Conservation (phyloP, 2,113 vertebrate species). For the Myanophis thanlyinensis region DNA sequence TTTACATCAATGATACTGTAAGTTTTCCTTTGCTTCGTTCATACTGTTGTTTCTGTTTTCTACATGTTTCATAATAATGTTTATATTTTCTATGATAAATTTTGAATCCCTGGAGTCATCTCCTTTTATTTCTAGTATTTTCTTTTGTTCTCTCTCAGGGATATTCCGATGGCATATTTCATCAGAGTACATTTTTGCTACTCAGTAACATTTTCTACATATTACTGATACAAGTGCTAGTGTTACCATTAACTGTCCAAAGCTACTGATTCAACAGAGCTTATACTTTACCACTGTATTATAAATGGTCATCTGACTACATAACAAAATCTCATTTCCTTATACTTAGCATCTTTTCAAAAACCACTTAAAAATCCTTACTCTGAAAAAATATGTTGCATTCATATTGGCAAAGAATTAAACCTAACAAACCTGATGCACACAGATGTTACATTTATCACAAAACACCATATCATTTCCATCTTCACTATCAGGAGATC, state of each 20-base stretch:
- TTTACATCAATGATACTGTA: neutral
- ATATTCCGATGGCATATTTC: neutral
- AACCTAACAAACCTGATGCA: constrained; percentile 85
- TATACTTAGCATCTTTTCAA: neutral
- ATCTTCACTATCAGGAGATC: constrained; percentile 95
- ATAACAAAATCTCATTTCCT: neutral
- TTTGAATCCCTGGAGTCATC: neutral
- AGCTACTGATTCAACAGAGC: neutral
- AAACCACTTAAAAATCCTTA: neutral
- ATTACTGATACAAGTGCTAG: neutral
- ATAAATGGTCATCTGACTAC: neutral
- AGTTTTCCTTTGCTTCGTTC: neutral
- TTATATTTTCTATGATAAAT: neutral
- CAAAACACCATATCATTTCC: constrained; percentile 99
- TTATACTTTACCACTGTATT: neutral
- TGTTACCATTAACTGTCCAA: neutral
- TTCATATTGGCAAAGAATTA: neutral
- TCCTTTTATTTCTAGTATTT: neutral
- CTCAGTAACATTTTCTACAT: neutral
- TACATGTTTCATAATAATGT: neutral
- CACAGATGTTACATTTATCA: constrained; percentile 98
- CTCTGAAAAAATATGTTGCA: neutral
- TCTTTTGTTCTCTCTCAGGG: neutral
- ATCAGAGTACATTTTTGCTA: neutral
- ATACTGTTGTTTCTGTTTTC: neutral